Conservation (phyloP, 2,113 vertebrate species). For the Tragelaphus scriptus region DNA sequence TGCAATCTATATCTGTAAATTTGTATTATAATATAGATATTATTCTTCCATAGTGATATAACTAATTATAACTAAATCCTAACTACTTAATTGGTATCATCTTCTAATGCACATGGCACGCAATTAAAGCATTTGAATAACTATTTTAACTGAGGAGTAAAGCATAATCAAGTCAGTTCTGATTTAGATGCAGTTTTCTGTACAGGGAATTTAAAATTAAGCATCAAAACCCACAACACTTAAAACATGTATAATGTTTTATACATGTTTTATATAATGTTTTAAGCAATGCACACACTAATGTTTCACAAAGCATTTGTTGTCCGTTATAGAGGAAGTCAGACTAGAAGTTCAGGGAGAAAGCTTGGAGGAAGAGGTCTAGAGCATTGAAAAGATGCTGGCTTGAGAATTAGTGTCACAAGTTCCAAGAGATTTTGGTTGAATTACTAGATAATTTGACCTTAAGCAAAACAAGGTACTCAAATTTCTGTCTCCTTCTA, state of each 20-base stretch:
- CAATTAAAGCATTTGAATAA: constrained; percentile 63
- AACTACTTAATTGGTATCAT: constrained; percentile 68
- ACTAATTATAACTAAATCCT: constrained; percentile 46
- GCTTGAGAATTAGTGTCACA: too few relatives aligned
- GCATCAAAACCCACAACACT: not conserved
- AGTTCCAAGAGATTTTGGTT: not conserved
- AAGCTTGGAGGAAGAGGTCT: not conserved
- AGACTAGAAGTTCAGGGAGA: not conserved
- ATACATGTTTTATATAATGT: too few relatives aligned
- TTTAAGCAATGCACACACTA: not conserved
- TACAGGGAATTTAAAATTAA: constrained; percentile 54
- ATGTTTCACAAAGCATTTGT: not conserved
- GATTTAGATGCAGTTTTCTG: constrained; percentile 61
- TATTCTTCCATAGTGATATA: not conserved
- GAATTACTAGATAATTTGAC: not conserved
- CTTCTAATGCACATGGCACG: constrained; percentile 43
- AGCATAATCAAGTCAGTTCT: constrained; percentile 65
- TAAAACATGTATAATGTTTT: not conserved
- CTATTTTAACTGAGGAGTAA: constrained; percentile 58
- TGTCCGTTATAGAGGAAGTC: not conserved
- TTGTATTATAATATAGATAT: constrained; percentile 24
- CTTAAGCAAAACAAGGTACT: not conserved
- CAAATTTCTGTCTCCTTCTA: not conserved
- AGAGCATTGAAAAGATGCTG: not conserved
- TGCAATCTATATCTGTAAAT: not conserved